Conservation (phyloP, 2,888 invertebrate species). For the Drosophila maculinotata region DNA sequence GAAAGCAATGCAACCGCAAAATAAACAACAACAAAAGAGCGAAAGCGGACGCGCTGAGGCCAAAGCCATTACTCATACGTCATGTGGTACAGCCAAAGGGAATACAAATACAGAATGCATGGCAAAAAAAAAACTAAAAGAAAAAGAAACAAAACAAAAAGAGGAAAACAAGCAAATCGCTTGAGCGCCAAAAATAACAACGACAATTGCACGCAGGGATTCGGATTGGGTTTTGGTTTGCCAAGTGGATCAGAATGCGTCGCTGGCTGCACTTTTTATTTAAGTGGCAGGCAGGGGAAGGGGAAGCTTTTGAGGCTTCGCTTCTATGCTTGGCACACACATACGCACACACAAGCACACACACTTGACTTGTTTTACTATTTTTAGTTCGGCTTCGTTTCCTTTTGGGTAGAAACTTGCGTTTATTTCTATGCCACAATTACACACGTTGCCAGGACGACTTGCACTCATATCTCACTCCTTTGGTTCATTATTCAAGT, state of each 20-base stretch:
- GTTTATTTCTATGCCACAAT: slow-evolving; percentile 63
- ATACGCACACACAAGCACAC: background rate
- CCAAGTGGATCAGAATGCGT: slow-evolving; percentile 68
- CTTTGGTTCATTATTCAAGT: slow-evolving; percentile 45
- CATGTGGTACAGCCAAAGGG: slow-evolving; percentile 76
- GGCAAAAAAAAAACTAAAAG: slow-evolving; percentile 22
- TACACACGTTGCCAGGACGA: slow-evolving; percentile 66
- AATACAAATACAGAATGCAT: slow-evolving; percentile 66
- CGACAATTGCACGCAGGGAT: slow-evolving; percentile 38
- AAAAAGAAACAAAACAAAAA: slow-evolving; percentile 21
- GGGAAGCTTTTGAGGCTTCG: slow-evolving; percentile 17
- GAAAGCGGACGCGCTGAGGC: slow-evolving; percentile 46
- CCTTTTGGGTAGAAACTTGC: slow-evolving; percentile 30
- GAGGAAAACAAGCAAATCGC: slow-evolving; percentile 58
- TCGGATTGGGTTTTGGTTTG: slow-evolving; percentile 52
- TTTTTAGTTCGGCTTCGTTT: slow-evolving; percentile 16
- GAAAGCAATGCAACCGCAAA: slow-evolving; percentile 73
- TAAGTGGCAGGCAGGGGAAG: background rate
- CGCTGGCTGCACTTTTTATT: slow-evolving; percentile 35
- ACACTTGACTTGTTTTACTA: slow-evolving; percentile 19
- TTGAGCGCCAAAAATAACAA: slow-evolving; percentile 59
- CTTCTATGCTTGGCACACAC: background rate
- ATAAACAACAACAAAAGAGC: slow-evolving; percentile 62
- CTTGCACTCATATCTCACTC: slow-evolving; percentile 15
- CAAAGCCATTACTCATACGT: slow-evolving; percentile 80